A percentile compares a stretch with the other conserved stretches of the same genome.
Evolutionary conservation across 2,113 vertebrate species (phyloP).

Genomic region (Psammodynastes pulverulentus): DNA sequence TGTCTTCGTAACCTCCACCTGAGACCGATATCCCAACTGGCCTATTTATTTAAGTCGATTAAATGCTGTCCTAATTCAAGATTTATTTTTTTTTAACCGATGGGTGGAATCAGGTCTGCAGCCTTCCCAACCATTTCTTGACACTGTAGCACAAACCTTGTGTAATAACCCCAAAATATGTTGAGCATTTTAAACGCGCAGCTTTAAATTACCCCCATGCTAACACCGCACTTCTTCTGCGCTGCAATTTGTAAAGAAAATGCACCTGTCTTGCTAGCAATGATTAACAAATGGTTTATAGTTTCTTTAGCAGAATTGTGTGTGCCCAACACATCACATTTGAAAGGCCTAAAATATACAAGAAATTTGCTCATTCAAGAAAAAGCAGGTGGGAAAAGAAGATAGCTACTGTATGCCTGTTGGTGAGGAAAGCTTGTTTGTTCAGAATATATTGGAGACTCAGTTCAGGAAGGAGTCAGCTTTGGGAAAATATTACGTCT

Average conservation of each 20-base stretch:
- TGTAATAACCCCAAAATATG: background rate
- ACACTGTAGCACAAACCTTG: background rate
- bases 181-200: background rate
- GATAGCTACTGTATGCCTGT: slow-evolving; percentile 28
- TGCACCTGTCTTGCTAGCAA: background rate
- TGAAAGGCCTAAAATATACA: fast-evolving
- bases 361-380: background rate
- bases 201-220: background rate
- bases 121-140: background rate
- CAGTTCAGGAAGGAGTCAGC: slow-evolving; percentile 15
- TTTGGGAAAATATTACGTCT: slow-evolving; percentile 46
- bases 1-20: background rate
- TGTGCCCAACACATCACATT: fast-evolving
- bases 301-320: fast-evolving
- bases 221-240: background rate
- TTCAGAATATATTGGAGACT: slow-evolving; percentile 55
- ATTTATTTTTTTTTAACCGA: background rate
- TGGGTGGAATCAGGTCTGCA: background rate
- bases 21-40: background rate
- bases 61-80: background rate
- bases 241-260: background rate
- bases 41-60: background rate
- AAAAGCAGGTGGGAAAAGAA: slow-evolving; percentile 30
- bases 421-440: slow-evolving; percentile 49
- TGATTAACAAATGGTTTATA: background rate